phyloP scores from a whole-genome alignment of 2,888 invertebrate genomes.

The Dryomyza anilis region DNA sequence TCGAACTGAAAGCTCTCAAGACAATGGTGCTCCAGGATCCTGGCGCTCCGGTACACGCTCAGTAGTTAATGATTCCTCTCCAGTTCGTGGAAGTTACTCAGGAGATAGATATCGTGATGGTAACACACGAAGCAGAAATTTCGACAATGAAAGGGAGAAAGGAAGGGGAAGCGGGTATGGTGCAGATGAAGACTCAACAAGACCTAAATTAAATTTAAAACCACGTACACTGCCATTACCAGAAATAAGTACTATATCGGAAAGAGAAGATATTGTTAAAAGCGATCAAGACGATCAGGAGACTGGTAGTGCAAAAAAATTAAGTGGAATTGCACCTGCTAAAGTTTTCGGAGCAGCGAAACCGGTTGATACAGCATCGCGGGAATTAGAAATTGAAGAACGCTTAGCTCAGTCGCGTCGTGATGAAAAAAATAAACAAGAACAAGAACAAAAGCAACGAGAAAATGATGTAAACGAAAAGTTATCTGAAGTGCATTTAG shows the following conservation, averaged over 20 bases:
- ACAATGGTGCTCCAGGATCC: conserved; percentile 48
- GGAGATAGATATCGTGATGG: conserved; percentile 56
- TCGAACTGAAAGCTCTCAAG: conserved; percentile 38
- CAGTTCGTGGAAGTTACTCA: conserved; percentile 50
- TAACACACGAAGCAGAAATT: conserved; percentile 50
- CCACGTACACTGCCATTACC: conserved; percentile 78
- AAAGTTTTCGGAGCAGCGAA: conserved; percentile 94
- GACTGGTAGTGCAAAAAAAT: conserved; percentile 37
- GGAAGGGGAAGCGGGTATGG: conserved; percentile 47
- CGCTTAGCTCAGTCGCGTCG: conserved; percentile 70
- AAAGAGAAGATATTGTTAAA: conserved; percentile 41
- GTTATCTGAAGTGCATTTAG: conserved; percentile 46
- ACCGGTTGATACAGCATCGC: conserved; percentile 91
- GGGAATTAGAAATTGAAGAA: conserved; percentile 90
- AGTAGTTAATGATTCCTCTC: conserved; percentile 42
- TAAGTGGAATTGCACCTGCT: conserved; percentile 66
- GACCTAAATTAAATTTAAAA: conserved; percentile 79
- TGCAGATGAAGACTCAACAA: conserved; percentile 48
- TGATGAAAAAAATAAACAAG: conserved; percentile 49
- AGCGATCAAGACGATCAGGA: conserved; percentile 28
- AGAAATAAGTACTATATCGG: conserved; percentile 63
- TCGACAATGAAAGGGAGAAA: conserved; percentile 59
- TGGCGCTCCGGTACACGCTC: conserved; percentile 54
- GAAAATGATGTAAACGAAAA: conserved; percentile 42
- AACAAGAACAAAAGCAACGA: conserved; percentile 30